phyloP scores from a whole-genome alignment of 2,888 invertebrate genomes.

The Ichneumoninae sp. region DNA sequence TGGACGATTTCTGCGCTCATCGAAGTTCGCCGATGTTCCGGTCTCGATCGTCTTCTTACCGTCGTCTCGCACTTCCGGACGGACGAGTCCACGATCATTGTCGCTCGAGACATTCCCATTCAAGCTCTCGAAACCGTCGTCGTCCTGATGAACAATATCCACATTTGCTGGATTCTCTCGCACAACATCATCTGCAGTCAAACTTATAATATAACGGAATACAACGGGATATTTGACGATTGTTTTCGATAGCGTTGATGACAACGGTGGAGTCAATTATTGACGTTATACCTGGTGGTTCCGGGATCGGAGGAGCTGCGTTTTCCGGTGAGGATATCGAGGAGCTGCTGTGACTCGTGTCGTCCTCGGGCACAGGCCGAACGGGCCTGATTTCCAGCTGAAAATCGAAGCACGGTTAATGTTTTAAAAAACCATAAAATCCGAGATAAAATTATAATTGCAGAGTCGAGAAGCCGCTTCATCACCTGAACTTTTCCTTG shows the following conservation, averaged over 20 bases:
- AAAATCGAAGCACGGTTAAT: not conserved
- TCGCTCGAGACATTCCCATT: conserved; percentile 92
- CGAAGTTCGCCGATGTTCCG: conserved; percentile 39
- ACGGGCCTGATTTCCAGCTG: conserved; percentile 41
- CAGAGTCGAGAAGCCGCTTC: not conserved
- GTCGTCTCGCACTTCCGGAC: conserved; percentile 41
- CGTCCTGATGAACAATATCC: conserved; percentile 85
- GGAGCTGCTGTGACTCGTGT: conserved; percentile 31
- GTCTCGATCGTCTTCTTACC: conserved; percentile 31
- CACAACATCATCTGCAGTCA: conserved; percentile 68
- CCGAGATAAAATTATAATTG: not conserved
- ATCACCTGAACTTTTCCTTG: conserved; percentile 61
- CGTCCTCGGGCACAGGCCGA: conserved; percentile 25
- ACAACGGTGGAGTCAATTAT: not conserved
- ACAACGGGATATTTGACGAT: not conserved
- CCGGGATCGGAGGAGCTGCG: conserved; percentile 7
- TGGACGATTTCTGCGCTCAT: conserved; percentile 47
- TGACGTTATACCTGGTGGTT: conserved; percentile 34
- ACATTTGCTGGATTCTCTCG: conserved; percentile 72
- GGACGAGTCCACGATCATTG: conserved; percentile 85
- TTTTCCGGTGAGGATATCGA: conserved; percentile 42
- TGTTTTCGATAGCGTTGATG: not conserved
- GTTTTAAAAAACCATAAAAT: not conserved
- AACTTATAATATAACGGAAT: conserved; percentile 42
- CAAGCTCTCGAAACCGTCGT: conserved; percentile 94